Conservation (phyloP, 2,113 vertebrate genomes). For the Trochalopteron elliotii region DNA sequence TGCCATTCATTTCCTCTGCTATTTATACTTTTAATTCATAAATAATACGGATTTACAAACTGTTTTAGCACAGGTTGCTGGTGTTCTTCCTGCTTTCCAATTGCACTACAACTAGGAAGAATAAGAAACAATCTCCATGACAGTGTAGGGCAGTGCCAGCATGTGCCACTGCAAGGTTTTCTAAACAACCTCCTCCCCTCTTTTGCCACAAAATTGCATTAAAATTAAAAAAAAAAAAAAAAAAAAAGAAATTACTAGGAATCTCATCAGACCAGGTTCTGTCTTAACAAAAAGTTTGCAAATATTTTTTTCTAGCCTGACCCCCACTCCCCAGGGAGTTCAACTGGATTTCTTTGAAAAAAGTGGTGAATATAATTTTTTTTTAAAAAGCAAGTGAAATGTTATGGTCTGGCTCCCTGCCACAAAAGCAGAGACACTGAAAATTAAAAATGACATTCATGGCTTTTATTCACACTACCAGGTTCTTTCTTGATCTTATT, state of each 20-base stretch:
- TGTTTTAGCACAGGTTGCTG: background rate
- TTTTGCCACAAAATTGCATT: background rate
- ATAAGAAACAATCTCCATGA: background rate
- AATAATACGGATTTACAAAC: background rate
- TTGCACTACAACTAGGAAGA: background rate
- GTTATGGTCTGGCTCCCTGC: background rate
- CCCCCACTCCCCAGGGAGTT: background rate
- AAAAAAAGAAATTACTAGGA: no score
- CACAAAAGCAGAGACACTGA: background rate
- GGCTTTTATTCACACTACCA: background rate
- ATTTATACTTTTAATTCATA: background rate
- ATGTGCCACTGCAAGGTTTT: background rate
- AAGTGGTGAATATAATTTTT: background rate
- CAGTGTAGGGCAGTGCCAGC: background rate
- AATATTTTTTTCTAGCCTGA: background rate
- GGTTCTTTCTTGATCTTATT: background rate
- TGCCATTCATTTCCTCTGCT: background rate
- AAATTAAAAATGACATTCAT: conserved; percentile 41
- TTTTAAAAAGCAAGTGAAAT: background rate
- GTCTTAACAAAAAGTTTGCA: background rate
- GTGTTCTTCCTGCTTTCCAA: background rate
- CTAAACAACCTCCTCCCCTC: background rate
- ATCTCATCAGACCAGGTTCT: background rate
- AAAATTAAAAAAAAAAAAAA: background rate
- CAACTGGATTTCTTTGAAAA: background rate